Percentiles rank a stretch among this genome's conserved stretches.
phyloP scores from a whole-genome alignment of 2,113 vertebrate genomes.

The Euleptes europaea region DNA sequence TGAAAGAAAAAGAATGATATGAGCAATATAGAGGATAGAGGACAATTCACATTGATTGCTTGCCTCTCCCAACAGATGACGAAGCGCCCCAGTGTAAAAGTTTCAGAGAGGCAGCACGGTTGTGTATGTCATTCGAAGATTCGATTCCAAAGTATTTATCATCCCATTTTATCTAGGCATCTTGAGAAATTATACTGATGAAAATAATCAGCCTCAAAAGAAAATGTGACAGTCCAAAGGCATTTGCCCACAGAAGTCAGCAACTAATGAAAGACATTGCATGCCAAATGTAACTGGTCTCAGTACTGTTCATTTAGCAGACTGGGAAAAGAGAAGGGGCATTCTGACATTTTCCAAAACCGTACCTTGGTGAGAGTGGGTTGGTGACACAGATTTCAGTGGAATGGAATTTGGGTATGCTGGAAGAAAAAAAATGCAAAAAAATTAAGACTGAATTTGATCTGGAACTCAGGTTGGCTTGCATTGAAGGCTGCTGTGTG shows the following conservation, averaged over 20 bases:
- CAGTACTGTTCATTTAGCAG: neutral
- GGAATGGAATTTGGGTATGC: neutral
- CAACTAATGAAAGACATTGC: neutral
- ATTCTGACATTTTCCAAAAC: neutral
- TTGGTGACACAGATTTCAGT: neutral
- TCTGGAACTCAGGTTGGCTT: too few species aligned
- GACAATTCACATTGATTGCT: neutral
- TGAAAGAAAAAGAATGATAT: neutral
- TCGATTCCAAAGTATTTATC: slow-evolving; percentile 16
- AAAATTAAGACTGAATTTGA: neutral
- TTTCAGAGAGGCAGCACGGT: neutral
- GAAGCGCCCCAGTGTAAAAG: neutral
- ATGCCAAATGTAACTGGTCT: neutral
- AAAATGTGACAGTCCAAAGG: slow-evolving; percentile 17
- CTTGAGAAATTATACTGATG: slow-evolving; percentile 63
- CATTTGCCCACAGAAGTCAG: neutral
- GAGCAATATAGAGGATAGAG: neutral
- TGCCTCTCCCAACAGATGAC: neutral
- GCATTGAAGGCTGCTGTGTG: too few species aligned
- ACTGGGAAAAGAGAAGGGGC: neutral
- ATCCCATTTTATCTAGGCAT: slow-evolving; percentile 59
- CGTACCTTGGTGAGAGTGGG: neutral
- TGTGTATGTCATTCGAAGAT: neutral
- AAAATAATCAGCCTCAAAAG: slow-evolving; percentile 57
- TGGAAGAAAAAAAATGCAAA: neutral